Evolutionary conservation across 1,140 invertebrate genomes (phyloP), one percentile per base, ranked within the genome.

Genomic region (Nasonia vitripennis): DNA sequence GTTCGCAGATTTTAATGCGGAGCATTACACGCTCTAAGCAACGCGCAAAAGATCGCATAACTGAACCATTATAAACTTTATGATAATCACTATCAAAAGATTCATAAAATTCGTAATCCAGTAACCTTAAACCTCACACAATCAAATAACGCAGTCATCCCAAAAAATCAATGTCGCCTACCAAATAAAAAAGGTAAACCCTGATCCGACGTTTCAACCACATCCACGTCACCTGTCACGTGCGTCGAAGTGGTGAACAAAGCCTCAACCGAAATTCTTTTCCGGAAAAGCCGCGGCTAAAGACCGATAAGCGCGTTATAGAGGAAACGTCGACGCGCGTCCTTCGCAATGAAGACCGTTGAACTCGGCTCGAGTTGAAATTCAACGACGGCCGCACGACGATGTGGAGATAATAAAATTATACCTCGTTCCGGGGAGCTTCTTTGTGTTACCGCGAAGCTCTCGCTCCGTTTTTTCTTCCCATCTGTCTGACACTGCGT

Each of bases 351-450:
- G 67, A 10, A 27, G 67, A 27, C 20, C 27, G 23, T 70, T 70
- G 67, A 70, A 70, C 67, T 27, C 67, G 67, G 27, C 0, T 11
- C 51, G 11, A 70, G 67, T 70, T 27, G 67, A 70, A 70, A 70
- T 70, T 70, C 27, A 70, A 70, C 27, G 67, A 70, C 23, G 67
- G 27, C 67, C 67, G 20, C 67, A 27, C 67, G 62, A 67, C 51
- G 51, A 55, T 55, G 51, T 7, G 67, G 67, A 70, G 23, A 70
- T 70, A 70, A 23, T 70, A 70, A 23, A 70, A 70, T 70, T 70
- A 70, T 55, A 55, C 51, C 23, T 45, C 41, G 10, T 27, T 70
- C 6, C n/a, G 20, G 67, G 1, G 23, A 70, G 27, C 27, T 23
- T 70, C 67, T 70, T 70, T 70, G 67, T 70, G 67, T 70, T 70